phyloP scores from a whole-genome alignment of 2,888 invertebrate genomes.

The Nowickia ferox region DNA sequence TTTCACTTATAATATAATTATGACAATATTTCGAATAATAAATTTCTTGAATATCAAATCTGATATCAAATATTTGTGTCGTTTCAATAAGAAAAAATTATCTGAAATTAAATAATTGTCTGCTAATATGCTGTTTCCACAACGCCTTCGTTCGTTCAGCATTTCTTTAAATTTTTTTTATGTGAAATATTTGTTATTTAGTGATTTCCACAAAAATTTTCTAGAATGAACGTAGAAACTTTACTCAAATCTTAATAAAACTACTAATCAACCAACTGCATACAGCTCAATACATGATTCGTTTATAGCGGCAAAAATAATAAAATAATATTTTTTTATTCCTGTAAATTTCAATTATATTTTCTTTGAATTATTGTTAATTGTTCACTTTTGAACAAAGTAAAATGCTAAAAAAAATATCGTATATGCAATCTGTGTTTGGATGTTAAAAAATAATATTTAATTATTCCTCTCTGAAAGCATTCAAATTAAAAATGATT shows the following conservation, averaged over 20 bases:
- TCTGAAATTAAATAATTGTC: too few species aligned
- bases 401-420: not conserved
- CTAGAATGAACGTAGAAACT: not conserved
- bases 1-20: too few species aligned
- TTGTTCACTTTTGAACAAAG: not conserved
- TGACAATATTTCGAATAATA: too few species aligned
- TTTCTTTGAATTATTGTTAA: constrained; percentile 5
- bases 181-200: not conserved
- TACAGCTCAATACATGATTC: not conserved
- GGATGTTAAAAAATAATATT: not conserved
- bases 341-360: not conserved
- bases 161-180: not conserved
- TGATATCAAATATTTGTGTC: too few species aligned
- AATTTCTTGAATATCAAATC: too few species aligned
- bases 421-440: not conserved
- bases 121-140: too few species aligned
- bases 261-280: too few species aligned
- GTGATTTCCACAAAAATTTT: too few species aligned
- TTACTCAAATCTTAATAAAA: too few species aligned
- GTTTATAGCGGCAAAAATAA: not conserved
- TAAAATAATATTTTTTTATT: not conserved
- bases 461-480: not conserved
- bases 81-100: too few species aligned
- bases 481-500: not conserved
- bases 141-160: too few species aligned